Evolutionary conservation across 2,888 invertebrate species (phyloP).

Genomic region (Drosophila paranaensis): DNA sequence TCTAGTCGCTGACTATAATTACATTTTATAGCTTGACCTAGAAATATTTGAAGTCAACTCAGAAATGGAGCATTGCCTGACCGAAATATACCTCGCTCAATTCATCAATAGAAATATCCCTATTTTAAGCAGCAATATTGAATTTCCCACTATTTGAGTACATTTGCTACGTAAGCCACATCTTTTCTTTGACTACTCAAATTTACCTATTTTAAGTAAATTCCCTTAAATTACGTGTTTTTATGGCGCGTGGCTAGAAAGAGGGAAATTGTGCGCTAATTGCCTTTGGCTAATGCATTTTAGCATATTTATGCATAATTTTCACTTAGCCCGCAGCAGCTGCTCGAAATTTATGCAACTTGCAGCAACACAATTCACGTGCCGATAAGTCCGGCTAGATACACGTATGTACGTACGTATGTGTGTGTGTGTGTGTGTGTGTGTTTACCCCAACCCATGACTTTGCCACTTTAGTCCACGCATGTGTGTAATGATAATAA

Average conservation of each 20-base stretch:
- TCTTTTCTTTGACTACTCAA: no score
- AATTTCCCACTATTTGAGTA: background rate
- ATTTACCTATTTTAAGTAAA: background rate
- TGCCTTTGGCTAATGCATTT: constrained; percentile 29
- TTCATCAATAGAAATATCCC: constrained; percentile 1
- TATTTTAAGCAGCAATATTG: background rate
- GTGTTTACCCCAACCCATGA: constrained; percentile 49
- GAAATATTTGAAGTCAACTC: constrained; percentile 61
- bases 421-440: background rate
- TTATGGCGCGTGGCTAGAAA: constrained; percentile 38
- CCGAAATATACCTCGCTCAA: constrained; percentile 35
- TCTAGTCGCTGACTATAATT: constrained; percentile 65
- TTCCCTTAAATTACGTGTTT: background rate
- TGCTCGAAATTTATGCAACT: constrained; percentile 50
- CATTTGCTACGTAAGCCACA: background rate
- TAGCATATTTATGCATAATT: constrained; percentile 42
- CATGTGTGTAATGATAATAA: constrained; percentile 65
- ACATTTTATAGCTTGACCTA: constrained; percentile 74
- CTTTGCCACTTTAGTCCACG: constrained; percentile 59
- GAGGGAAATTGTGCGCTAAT: constrained; percentile 22
- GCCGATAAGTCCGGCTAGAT: constrained; percentile 52
- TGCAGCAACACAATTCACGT: constrained; percentile 68
- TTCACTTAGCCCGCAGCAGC: constrained; percentile 46
- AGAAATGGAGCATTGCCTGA: constrained; percentile 19
- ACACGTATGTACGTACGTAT: background rate